Conservation (phyloP, 2,113 vertebrate species). For the Bambusicola thoracicus region DNA sequence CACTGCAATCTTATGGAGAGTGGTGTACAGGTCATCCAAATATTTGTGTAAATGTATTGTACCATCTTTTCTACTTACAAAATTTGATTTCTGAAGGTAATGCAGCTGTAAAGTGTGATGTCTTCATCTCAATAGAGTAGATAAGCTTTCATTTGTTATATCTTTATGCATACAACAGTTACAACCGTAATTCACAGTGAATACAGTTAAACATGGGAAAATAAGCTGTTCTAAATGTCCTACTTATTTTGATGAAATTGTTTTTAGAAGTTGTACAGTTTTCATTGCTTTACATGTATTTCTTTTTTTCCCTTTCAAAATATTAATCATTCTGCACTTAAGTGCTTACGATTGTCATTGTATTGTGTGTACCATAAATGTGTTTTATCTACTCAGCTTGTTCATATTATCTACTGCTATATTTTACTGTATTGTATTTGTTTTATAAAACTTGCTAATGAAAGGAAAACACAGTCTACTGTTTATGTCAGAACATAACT, state of each 20-base stretch:
- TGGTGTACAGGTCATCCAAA: slow-evolving; percentile 77
- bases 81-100: slow-evolving; percentile 82
- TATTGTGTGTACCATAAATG: background rate
- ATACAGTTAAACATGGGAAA: background rate
- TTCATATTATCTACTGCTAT: background rate
- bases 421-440: background rate
- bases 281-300: background rate
- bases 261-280: background rate
- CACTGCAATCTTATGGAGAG: slow-evolving; percentile 39
- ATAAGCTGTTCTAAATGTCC: background rate
- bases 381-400: background rate
- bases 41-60: slow-evolving; percentile 82
- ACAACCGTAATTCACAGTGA: background rate
- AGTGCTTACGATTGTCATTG: background rate
- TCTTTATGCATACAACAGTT: background rate
- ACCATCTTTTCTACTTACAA: slow-evolving; percentile 79
- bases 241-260: background rate
- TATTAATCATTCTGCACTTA: background rate
- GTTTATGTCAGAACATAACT: background rate
- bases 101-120: slow-evolving; percentile 81
- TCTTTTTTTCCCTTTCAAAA: background rate
- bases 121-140: slow-evolving; percentile 35
- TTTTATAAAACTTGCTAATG: background rate
- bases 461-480: background rate
- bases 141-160: background rate